A percentile compares a stretch with the other conserved stretches of the same genome.
Evolutionary conservation across 2,797 vertebrate genomes (phyloP).

Genomic region (Rhinatrema bivittatum): DNA sequence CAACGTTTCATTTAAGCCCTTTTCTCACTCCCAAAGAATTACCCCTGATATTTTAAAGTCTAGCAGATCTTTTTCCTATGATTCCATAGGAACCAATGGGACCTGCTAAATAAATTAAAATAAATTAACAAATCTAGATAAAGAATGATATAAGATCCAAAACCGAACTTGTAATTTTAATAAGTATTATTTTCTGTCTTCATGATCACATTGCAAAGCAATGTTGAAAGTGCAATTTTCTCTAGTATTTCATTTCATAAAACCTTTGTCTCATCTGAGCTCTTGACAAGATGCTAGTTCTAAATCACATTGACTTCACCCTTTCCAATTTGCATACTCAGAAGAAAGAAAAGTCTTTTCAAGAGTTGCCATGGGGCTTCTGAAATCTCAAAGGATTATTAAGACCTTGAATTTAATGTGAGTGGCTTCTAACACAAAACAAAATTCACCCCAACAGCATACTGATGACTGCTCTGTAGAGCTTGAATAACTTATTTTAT

Average conservation of each 20-base stretch:
- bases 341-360: slow-evolving; percentile 57
- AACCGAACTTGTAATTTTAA: slow-evolving; percentile 50
- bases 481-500: slow-evolving; percentile 40
- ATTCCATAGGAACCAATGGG: slow-evolving; percentile 32
- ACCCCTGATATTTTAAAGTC: too few species aligned
- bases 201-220: slow-evolving; percentile 39
- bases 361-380: slow-evolving; percentile 43
- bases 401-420: slow-evolving; percentile 55
- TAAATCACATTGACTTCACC: slow-evolving; percentile 56
- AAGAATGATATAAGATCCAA: slow-evolving; percentile 40
- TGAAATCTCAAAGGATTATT: slow-evolving; percentile 47
- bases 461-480: slow-evolving; percentile 42
- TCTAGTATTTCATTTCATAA: slow-evolving; percentile 51
- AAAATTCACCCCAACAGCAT: slow-evolving; percentile 44
- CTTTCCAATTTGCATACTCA: slow-evolving; percentile 55
- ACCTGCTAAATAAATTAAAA: slow-evolving; percentile 38
- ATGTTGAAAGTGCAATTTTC: slow-evolving; percentile 47
- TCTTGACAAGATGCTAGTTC: slow-evolving; percentile 51
- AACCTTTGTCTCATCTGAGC: slow-evolving; percentile 48
- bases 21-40: slow-evolving; percentile 28
- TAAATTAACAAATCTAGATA: slow-evolving; percentile 36
- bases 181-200: slow-evolving; percentile 53
- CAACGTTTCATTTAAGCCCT: slow-evolving; percentile 19
- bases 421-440: slow-evolving; percentile 44
- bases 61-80: slow-evolving; percentile 21